Base-by-base conservation (phyloP, 2,888 invertebrate species). In the Acheta domesticus region DNA sequence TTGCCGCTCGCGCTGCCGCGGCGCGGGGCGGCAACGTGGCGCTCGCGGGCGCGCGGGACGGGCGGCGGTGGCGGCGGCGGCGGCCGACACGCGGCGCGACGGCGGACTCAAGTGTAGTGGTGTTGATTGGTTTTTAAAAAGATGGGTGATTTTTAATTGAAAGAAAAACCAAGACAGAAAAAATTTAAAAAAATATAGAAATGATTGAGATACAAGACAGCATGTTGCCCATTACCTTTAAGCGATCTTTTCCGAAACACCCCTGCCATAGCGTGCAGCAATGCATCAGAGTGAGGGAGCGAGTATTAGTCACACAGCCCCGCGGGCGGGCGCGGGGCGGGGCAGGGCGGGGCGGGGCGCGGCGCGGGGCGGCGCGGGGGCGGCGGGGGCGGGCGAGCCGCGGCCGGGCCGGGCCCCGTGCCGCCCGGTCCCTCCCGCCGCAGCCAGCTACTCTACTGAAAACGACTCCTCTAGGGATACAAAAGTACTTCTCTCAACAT, bases 181-280 rank as follows among this genome's bases (percentile, higher is more conserved):
- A 82, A 81, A 80, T 81, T 82, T 80, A 81, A 81, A 83, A 82
- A 81, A 82, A 82, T 79, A 78, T 75, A 80, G 79, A 82, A 78
- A 49, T 74, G 78, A 75, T 79, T 62, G 62, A 50, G 79, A 80
- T 79, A 80, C 79, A 77, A 82, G 76, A 81, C 79, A 81, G 79
- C 81, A 81, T 81, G 82, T 82, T 83, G 83, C 83, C 83, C 82
- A 92, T 94, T 94, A 94, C 94, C 95, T 95, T 94, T 94, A 93
- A 94, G 94, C 92, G 94, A 95, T 94, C 94, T 94, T 94, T 95
- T 95, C 94, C 95, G 94, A 94, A 94, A 95, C 93, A 95, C 94
- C 93, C 95, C 94, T 95, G 89, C 82, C 81, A 81, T 81, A 83
- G 83, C 83, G 84, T 84, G 83, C 85, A 84, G 85, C 85, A 84